Base-by-base conservation (phyloP, 2,113 vertebrate species). In the Athene noctua region DNA sequence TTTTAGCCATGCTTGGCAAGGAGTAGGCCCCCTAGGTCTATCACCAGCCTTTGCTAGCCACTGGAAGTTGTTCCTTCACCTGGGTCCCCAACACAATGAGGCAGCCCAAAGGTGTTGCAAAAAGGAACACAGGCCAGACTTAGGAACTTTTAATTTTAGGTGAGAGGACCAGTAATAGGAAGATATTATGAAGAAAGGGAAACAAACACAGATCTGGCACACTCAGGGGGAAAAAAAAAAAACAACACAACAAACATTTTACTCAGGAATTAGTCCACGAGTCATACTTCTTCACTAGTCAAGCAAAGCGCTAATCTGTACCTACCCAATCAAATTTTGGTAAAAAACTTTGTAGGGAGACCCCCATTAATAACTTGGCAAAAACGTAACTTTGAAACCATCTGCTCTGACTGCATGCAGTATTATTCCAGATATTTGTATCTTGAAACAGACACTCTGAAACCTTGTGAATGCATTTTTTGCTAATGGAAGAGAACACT, bases 391-490 rank as follows among this genome's bases (percentile, higher is more conserved):
- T 80, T 75, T 52, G 40, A 92, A 70, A 42, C n/a, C 44, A 44
- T 88, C 51, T 88, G 9, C 47, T 92, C 59, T 86, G 54, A 86
- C 14, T 13, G 1, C 15, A 61, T 44, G 15, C 17, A 10, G 3
- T 30, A 10, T 74, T 74, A 57, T 92, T 96, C 38, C 34, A 84
- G 40, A 51, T 10, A 52, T 52, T 83, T 67, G 1, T 74, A 18
- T 63, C 65, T 79, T 81, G 65, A 92, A 88, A 88, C 25, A 93
- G 92, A 42, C 19, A 63, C 29, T 15, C 40, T 85, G 40, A 84
- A 92, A 75, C 34, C 57, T 94, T 79, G 11, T 2, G 0, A 71
- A 79, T 91, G 8, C 9, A 40, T 86, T 92, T 88, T 38, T 88
- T 89, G 21, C 66, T 87, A 40, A 29, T 42, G n/a, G 40, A 92